phyloP scores from a whole-genome alignment of 1,140 invertebrate genomes.

The Cheumatopsyche charites region DNA sequence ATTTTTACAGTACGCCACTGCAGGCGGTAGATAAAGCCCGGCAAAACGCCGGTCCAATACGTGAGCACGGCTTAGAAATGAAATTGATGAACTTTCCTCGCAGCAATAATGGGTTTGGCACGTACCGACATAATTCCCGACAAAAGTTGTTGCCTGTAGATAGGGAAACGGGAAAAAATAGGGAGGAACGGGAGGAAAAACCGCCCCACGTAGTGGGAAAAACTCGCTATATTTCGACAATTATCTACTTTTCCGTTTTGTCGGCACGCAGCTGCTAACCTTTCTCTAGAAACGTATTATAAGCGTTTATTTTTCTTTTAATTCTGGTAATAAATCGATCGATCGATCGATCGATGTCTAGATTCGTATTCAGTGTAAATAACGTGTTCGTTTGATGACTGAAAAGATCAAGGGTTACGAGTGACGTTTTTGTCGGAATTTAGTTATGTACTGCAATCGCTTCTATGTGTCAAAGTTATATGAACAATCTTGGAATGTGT shows the following conservation, averaged over 20 bases:
- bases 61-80: constrained; percentile 49
- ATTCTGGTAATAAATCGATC: no score
- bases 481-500: no score
- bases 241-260: constrained; percentile 20
- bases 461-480: no score
- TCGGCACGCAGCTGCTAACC: neutral
- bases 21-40: constrained; percentile 46
- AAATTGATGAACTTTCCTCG: constrained; percentile 51
- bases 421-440: no score
- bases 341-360: no score
- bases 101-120: constrained; percentile 65
- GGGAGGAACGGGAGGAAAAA: constrained; percentile 45
- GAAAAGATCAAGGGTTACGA: no score
- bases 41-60: constrained; percentile 48
- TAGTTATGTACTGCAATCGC: no score
- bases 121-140: constrained; percentile 64
- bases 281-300: no score
- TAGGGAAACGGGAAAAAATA: constrained; percentile 49
- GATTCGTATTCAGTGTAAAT: no score
- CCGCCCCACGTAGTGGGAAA: neutral
- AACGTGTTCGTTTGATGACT: no score
- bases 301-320: no score
- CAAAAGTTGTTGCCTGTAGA: constrained; percentile 57
- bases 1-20: constrained; percentile 45
- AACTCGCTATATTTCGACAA: constrained; percentile 32